Percentiles rank a stretch among this genome's conserved stretches.
Evolutionary conservation across 35 echinoderm and acorn worm species (phyloP).

Genomic region (Strongylocentrotus purpuratus): DNA sequence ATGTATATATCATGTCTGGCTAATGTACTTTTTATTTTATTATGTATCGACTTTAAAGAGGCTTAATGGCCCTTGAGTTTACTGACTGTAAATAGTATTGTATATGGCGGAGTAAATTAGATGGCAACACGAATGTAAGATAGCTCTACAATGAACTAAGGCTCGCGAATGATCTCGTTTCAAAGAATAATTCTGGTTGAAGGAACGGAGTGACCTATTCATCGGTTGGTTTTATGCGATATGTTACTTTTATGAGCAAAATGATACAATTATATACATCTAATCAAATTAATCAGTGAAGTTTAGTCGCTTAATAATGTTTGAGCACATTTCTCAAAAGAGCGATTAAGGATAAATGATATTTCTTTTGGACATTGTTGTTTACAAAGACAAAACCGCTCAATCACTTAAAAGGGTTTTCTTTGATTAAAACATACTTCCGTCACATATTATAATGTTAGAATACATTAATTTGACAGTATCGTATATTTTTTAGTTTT

Average conservation of each 20-base stretch:
- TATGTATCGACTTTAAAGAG: constrained; percentile 1
- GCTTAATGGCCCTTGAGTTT: background rate
- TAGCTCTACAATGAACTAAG: background rate
- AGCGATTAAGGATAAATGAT: too few relatives aligned
- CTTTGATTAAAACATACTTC: background rate
- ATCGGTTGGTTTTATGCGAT: too few relatives aligned
- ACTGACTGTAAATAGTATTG: background rate
- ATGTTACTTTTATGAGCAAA: too few relatives aligned
- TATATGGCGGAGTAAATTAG: background rate
- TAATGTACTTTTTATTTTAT: background rate
- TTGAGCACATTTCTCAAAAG: too few relatives aligned
- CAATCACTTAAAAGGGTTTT: background rate
- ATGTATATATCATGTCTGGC: background rate
- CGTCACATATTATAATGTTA: background rate
- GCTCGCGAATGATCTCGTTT: too few relatives aligned
- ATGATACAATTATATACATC: too few relatives aligned
- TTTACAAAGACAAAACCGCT: background rate
- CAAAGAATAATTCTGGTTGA: too few relatives aligned
- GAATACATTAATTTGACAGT: background rate
- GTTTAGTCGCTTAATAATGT: too few relatives aligned
- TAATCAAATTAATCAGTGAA: too few relatives aligned
- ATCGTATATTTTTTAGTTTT: background rate
- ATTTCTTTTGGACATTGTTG: too few relatives aligned
- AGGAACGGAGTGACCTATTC: too few relatives aligned
- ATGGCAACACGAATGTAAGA: background rate